Evolutionary conservation across 2,888 invertebrate species (phyloP).

Genomic region (Tineola bisselliella): DNA sequence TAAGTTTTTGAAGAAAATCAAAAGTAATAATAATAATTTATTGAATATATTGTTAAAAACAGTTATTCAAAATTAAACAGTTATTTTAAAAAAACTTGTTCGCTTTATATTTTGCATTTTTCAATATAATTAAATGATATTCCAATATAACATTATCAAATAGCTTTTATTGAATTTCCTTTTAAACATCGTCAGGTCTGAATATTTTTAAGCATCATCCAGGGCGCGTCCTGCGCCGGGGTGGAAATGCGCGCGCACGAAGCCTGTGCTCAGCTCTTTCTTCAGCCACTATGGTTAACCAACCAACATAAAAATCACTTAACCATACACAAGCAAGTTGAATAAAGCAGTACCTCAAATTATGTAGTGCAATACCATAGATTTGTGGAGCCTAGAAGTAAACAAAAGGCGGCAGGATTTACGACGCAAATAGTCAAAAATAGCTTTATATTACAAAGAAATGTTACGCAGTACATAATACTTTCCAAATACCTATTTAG

Average conservation of each 20-base stretch:
- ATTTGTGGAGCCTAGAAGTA: constrained; percentile 4
- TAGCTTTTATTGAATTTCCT: too few species aligned
- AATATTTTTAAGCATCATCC: constrained; percentile 34
- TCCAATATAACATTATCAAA: too few species aligned
- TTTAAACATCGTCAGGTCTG: constrained; percentile 27
- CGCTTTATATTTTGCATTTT: too few species aligned
- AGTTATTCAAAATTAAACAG: too few species aligned
- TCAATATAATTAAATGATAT: too few species aligned
- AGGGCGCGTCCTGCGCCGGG: constrained; percentile 58
- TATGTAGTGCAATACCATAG: not conserved
- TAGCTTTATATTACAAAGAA: not conserved
- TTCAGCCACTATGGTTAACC: not conserved
- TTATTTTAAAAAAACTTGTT: too few species aligned
- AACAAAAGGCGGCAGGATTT: constrained; percentile 3
- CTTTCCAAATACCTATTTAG: not conserved
- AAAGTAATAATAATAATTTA: too few species aligned
- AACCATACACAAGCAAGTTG: not conserved
- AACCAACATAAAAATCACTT: not conserved
- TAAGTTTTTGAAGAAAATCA: too few species aligned
- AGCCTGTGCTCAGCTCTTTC: not conserved
- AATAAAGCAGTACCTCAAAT: not conserved
- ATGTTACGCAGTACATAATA: not conserved
- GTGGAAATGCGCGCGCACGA: constrained; percentile 54
- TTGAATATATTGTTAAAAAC: too few species aligned
- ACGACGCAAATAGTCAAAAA: constrained; percentile 12